Percentiles rank a stretch among this genome's conserved stretches.
Conservation (phyloP, 2,888 invertebrate species). For the Branchinecta sandiegonensis region DNA sequence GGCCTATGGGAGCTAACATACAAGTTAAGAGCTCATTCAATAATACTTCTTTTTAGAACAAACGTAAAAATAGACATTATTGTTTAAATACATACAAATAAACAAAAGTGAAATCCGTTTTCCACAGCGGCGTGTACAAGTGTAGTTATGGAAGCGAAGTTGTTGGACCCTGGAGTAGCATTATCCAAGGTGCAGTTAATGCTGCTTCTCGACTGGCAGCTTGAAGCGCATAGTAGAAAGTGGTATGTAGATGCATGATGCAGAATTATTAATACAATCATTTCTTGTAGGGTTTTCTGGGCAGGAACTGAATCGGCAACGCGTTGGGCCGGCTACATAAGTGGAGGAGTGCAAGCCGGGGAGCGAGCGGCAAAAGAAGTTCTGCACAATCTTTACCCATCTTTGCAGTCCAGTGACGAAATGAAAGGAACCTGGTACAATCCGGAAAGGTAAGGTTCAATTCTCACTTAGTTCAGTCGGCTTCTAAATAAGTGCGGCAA, state of each 20-base stretch:
- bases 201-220: not conserved
- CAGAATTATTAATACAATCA: not conserved
- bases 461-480: not conserved
- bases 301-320: constrained; percentile 34
- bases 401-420: not conserved
- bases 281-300: constrained; percentile 29
- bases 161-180: too few relatives aligned
- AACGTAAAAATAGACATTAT: too few relatives aligned
- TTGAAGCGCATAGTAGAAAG: not conserved
- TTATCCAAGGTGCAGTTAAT: not conserved
- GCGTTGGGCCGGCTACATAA: constrained; percentile 34
- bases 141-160: too few relatives aligned
- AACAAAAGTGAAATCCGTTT: too few relatives aligned
- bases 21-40: too few relatives aligned
- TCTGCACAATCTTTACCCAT: constrained; percentile 4
- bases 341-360: constrained; percentile 34
- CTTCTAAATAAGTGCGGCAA: too few relatives aligned
- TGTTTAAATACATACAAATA: too few relatives aligned
- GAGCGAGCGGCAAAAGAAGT: constrained; percentile 30
- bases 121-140: too few relatives aligned
- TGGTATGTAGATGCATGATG: too few relatives aligned
- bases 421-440: constrained; percentile 1
- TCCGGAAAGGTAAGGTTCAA: not conserved
- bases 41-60: too few relatives aligned
- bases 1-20: too few relatives aligned